Evolutionary conservation across 2,888 invertebrate species (phyloP), one percentile per base, ranked within the genome.

Genomic region (Nebria salina): DNA sequence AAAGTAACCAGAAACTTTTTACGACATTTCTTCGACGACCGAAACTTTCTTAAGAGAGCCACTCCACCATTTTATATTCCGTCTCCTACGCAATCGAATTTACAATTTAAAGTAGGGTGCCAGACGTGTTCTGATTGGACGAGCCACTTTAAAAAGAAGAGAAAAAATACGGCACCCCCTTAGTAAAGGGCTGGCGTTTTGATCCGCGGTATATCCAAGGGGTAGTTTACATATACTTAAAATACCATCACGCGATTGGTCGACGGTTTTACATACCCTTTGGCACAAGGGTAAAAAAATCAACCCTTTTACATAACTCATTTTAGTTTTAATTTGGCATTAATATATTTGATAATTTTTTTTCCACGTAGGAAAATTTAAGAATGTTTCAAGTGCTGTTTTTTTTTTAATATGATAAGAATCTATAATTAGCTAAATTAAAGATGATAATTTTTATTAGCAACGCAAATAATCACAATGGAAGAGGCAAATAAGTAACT

Each of bases 11-110:
- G 0, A 41, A 77, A 77, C 70, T 77, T 72, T 77, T 72, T 26
- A 54, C 77, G 54, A 76, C 70, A 66, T 76, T 15, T 20, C 54
- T 65, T 43, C 41, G 66, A n/a, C 83, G 85, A 85, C 84, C 86
- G 86, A 86, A 86, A 87, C 87, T 87, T 86, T 85, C 85, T 86
- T 86, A 85, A 85, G 85, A 74, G 74, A 65, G 74, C 73, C 87
- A 87, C 86, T 87, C 86, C 86, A 86, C 86, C 85, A 85, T 86
- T 86, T 87, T 86, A 85, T 86, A 87, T 87, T 87, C 70, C 83
- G 82, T 76, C 81, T 77, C 82, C 82, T 74, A 76, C 82, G 82
- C 82, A 77, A 81, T 81, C 81, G 42, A 83, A 83, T 83, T 83
- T 83, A 82, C 82, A 83, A 83, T 83, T 83, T 83, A 83, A 83